phyloP scores from a whole-genome alignment of 2,888 invertebrate species.

The Drosophila nigritarsus region DNA sequence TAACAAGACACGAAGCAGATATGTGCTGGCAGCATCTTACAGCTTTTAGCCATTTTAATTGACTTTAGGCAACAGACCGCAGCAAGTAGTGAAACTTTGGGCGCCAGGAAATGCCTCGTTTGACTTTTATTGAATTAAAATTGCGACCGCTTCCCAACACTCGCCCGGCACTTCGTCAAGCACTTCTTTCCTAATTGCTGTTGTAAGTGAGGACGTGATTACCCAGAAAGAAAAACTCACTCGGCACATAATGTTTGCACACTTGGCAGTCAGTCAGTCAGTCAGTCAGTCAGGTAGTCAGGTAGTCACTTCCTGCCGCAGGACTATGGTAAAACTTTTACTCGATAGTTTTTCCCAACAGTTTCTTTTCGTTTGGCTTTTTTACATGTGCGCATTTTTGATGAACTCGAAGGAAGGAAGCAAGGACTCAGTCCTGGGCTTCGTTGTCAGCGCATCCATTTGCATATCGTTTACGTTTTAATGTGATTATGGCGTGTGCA shows the following conservation, averaged over 20 bases:
- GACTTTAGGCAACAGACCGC: conserved; percentile 75
- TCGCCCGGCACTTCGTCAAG: background rate
- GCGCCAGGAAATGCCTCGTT: conserved; percentile 69
- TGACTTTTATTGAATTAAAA: conserved; percentile 79
- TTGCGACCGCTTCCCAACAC: conserved; percentile 23
- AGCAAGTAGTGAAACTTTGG: conserved; percentile 37
- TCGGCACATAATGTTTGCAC: conserved; percentile 50
- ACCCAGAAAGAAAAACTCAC: conserved; percentile 53
- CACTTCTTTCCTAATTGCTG: conserved; percentile 57
- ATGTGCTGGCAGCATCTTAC: conserved; percentile 25
- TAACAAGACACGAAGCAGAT: conserved; percentile 2
- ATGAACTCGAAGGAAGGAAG: conserved; percentile 53
- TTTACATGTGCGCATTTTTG: conserved; percentile 73
- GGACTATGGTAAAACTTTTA: conserved; percentile 48
- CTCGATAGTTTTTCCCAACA: conserved; percentile 45
- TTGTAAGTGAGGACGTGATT: conserved; percentile 71
- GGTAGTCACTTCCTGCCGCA: conserved; percentile 63
- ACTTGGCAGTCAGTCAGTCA: conserved; percentile 24
- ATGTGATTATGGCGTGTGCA: conserved; percentile 82
- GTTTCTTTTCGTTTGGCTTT: conserved; percentile 39
- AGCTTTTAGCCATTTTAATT: conserved; percentile 69
- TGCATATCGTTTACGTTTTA: conserved; percentile 81
- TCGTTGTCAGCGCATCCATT: conserved; percentile 79
- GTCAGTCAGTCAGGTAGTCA: conserved; percentile 11
- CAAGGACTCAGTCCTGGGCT: conserved; percentile 39